Evolutionary conservation across 1,140 invertebrate genomes (phyloP).

Genomic region (Heliconius melpomene): DNA sequence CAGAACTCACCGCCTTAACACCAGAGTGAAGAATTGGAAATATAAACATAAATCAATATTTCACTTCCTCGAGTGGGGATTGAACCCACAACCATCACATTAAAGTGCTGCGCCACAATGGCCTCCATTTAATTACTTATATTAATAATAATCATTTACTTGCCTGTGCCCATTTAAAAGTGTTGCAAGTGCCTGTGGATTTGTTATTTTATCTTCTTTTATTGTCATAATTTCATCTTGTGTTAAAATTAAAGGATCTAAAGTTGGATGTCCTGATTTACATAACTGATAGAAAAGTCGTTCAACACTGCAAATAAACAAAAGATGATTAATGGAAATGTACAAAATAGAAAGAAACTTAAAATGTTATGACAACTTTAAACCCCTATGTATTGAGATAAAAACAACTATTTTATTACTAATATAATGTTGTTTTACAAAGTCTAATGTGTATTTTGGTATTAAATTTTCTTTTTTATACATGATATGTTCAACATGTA

Average conservation of each 20-base stretch:
- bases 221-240: conserved; percentile 88
- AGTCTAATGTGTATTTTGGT: not conserved
- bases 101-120: not conserved
- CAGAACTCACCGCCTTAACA: no score
- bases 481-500: not conserved
- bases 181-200: conserved; percentile 89
- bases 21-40: no score
- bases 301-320: conserved; percentile 86
- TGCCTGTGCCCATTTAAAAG: conserved; percentile 94
- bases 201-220: conserved; percentile 87
- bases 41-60: no score
- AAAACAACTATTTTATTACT: not conserved
- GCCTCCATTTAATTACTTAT: not conserved
- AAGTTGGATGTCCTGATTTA: conserved; percentile 89
- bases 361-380: not conserved
- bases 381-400: not conserved
- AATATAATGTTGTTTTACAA: not conserved
- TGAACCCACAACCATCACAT: no score
- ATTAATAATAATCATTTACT: conserved; percentile 47
- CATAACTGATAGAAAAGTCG: conserved; percentile 91
- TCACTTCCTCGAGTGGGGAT: no score
- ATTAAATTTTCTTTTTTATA: not conserved
- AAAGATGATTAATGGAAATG: not conserved
- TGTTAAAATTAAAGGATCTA: conserved; percentile 89
- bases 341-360: not conserved